These are phyloP conservation scores for Tachina fera DNA, from an alignment of 2,888 invertebrate genomes.

Conservation along the genomic window DNA sequence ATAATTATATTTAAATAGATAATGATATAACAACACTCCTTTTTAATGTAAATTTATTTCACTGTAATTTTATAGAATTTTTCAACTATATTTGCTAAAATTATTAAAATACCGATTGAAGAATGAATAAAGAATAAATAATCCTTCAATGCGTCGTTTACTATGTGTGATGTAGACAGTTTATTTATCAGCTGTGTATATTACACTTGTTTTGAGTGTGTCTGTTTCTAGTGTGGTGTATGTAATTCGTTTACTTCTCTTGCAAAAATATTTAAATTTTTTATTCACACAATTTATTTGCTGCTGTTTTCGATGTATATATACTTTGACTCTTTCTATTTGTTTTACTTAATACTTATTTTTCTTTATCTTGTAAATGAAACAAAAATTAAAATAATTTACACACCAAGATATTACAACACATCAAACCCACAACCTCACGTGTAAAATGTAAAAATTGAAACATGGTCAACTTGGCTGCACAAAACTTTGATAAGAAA, in stretches of 20 bases:
- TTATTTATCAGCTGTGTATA: not conserved
- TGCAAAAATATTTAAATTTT: constrained; percentile 29
- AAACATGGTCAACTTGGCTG: constrained; percentile 47
- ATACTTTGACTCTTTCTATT: constrained; percentile 9
- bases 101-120: constrained; percentile 5
- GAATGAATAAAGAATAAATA: constrained; percentile 39
- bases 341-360: constrained; percentile 35
- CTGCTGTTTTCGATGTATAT: constrained; percentile 22
- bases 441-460: too few species aligned
- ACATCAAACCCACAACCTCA: constrained; percentile 34
- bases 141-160: constrained; percentile 30
- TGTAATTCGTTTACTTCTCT: constrained; percentile 14
- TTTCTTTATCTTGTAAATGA: constrained; percentile 38
- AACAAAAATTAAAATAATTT: constrained; percentile 26
- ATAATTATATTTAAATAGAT: constrained; percentile 2
- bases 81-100: constrained; percentile 18
- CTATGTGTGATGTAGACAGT: constrained; percentile 22
- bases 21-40: constrained; percentile 33
- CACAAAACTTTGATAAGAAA: constrained; percentile 11
- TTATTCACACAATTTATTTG: constrained; percentile 40
- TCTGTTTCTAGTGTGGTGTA: constrained; percentile 11
- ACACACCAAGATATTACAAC: constrained; percentile 21
- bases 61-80: constrained; percentile 31
- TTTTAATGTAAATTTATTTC: constrained; percentile 24
- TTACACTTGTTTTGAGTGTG: constrained; percentile 20